Conservation (phyloP, 2,888 invertebrate species). For the Nomada fucata region DNA sequence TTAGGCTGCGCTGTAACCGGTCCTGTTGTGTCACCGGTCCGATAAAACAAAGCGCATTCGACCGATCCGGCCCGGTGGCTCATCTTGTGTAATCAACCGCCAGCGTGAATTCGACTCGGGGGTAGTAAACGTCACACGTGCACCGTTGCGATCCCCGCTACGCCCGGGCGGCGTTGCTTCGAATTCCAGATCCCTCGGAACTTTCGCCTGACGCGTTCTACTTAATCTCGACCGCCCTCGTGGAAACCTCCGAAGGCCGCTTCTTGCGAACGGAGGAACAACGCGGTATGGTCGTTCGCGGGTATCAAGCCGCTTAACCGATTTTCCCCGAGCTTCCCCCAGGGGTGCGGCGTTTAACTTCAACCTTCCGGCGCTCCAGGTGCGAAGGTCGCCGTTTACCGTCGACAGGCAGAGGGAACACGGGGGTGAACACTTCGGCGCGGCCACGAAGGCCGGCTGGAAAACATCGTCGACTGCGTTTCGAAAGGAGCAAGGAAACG, state of each 20-base stretch:
- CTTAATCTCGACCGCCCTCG: neutral
- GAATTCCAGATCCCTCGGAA: conserved; percentile 14
- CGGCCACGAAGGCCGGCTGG: neutral
- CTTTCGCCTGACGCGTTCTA: conserved; percentile 12
- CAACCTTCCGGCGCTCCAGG: no score
- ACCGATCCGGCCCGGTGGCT: conserved; percentile 65
- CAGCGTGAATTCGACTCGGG: conserved; percentile 42
- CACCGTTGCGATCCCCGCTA: neutral
- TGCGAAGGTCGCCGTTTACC: neutral
- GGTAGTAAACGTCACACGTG: conserved; percentile 38
- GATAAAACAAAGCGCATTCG: conserved; percentile 74
- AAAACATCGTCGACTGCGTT: neutral
- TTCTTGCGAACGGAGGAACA: neutral
- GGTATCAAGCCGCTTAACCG: neutral
- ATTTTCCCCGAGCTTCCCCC: neutral
- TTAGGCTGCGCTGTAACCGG: conserved; percentile 44
- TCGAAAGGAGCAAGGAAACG: neutral
- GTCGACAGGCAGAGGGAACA: neutral
- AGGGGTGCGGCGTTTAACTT: neutral
- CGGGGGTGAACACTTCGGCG: neutral
- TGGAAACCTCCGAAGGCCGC: neutral
- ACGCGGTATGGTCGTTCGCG: neutral
- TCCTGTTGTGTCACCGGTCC: conserved; percentile 56
- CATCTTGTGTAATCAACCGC: conserved; percentile 73
- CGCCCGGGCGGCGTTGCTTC: conserved; percentile 15